Evolutionary conservation across 2,797 vertebrate genomes (phyloP).

Genomic region (Periophthalmus magnuspinnatus): DNA sequence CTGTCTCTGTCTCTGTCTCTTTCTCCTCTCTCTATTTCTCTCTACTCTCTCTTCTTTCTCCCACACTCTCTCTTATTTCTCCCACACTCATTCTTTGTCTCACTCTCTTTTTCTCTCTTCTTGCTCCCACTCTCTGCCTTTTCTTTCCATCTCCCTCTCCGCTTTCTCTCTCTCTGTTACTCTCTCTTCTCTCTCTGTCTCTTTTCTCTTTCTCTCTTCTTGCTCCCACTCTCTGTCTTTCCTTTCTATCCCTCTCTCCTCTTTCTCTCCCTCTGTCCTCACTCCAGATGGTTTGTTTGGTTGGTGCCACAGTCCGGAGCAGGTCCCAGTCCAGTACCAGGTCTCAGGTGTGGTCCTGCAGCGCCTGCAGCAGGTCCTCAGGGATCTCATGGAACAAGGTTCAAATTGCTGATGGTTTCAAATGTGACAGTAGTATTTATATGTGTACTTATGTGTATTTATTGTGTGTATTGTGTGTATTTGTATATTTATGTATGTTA

Average conservation of each 20-base stretch:
- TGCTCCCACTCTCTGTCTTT: background rate
- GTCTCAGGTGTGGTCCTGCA: slow-evolving; percentile 86
- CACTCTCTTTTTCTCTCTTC: background rate
- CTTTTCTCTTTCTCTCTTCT: too few relatives aligned
- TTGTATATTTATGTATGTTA: too few relatives aligned
- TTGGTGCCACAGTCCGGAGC: slow-evolving; percentile 81
- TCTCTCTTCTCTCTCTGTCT: background rate
- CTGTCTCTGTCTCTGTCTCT: too few relatives aligned
- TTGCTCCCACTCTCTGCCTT: background rate
- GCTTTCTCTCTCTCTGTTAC: too few relatives aligned
- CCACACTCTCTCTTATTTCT: background rate
- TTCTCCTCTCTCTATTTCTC: too few relatives aligned
- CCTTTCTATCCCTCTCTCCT: too few relatives aligned
- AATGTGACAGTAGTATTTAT: too few relatives aligned
- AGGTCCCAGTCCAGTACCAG: slow-evolving; percentile 82
- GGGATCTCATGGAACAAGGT: slow-evolving; percentile 91
- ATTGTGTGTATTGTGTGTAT: too few relatives aligned
- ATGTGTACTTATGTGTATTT: too few relatives aligned
- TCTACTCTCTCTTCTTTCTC: background rate
- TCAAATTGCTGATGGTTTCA: too few relatives aligned
- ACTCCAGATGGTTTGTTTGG: slow-evolving; percentile 90
- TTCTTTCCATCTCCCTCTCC: too few relatives aligned
- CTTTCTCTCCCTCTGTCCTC: too few relatives aligned
- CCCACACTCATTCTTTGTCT: background rate
- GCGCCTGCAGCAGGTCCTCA: slow-evolving; percentile 86